These are phyloP conservation scores for Mirza zaza DNA, from an alignment of 2,113 vertebrate genomes.

Conservation along the genomic window DNA sequence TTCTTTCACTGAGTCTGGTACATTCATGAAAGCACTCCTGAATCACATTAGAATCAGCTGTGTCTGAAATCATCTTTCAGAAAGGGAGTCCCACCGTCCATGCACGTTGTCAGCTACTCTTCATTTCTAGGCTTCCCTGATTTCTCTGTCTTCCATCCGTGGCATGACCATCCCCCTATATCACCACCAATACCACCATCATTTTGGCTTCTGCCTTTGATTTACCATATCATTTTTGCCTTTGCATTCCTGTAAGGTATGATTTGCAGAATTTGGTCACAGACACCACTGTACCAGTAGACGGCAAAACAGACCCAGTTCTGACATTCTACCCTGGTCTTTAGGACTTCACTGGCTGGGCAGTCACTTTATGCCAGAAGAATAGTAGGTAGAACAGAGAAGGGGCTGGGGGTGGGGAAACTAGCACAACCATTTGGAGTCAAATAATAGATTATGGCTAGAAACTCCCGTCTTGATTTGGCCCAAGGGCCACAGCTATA, in stretches of 20 bases:
- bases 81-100: background rate
- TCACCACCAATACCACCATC: fast-evolving
- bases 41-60: background rate
- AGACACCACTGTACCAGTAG: background rate
- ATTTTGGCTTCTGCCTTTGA: background rate
- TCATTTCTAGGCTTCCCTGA: background rate
- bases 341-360: background rate
- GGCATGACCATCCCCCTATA: background rate
- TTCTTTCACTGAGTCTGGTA: background rate
- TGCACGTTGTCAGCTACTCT: background rate
- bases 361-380: background rate
- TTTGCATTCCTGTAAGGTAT: background rate
- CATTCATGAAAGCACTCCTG: background rate
- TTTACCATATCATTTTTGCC: no score
- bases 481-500: slow-evolving; percentile 67
- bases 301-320: background rate
- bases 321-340: no score
- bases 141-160: background rate
- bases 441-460: slow-evolving; percentile 40
- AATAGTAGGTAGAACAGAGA: background rate
- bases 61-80: background rate
- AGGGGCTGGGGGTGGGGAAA: background rate
- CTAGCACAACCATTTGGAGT: background rate
- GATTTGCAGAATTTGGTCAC: background rate
- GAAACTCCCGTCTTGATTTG: slow-evolving; percentile 66